phyloP scores from a whole-genome alignment of 2,113 vertebrate genomes.

The Lasiurus borealis region DNA sequence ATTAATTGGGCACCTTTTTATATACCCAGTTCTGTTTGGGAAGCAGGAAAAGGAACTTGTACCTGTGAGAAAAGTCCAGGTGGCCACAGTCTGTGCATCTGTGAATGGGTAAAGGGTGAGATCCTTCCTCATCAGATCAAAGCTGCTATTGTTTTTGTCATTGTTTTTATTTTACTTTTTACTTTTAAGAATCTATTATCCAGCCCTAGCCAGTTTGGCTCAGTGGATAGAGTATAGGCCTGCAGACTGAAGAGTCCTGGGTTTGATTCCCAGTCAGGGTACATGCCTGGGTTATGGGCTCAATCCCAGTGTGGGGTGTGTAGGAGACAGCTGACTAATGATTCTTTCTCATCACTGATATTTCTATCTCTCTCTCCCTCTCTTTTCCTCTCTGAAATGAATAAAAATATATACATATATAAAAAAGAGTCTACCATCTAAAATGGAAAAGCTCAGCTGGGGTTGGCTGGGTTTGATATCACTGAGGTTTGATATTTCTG shows the following conservation, averaged over 20 bases:
- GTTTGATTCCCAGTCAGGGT: too few species aligned
- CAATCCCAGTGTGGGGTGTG: too few species aligned
- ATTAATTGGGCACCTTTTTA: background rate
- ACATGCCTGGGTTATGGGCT: too few species aligned
- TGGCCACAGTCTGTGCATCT: background rate
- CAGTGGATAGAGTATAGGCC: too few species aligned
- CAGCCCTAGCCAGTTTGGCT: too few species aligned
- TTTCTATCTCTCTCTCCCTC: too few species aligned
- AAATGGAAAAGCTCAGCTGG: background rate
- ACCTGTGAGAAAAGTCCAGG: background rate
- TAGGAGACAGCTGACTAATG: too few species aligned
- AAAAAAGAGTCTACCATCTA: background rate
- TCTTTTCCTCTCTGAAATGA: too few species aligned
- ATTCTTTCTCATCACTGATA: too few species aligned
- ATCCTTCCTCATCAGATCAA: background rate
- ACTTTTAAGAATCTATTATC: background rate
- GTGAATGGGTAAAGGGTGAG: background rate
- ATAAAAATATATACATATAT: too few species aligned
- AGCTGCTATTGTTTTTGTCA: background rate
- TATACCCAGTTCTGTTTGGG: background rate
- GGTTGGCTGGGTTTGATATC: background rate
- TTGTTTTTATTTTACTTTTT: background rate
- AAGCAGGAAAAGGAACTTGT: background rate
- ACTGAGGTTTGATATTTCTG: rapidly evolving
- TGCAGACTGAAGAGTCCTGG: too few species aligned